Evolutionary conservation across 2,888 invertebrate species (phyloP).

Genomic region (Aplocera efformata): DNA sequence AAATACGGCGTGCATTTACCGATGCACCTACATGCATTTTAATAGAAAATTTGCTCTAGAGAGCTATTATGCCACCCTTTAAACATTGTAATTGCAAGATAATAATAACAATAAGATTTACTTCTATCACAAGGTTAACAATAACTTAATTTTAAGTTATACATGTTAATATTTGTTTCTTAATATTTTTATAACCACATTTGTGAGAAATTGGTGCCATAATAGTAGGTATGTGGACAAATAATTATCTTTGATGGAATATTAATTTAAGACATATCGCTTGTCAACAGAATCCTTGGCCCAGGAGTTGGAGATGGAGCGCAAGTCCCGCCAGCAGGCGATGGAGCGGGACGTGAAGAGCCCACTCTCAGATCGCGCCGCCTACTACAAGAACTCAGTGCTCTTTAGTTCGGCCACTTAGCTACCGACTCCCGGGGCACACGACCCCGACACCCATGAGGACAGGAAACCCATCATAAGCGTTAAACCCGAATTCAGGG

Average conservation of each 20-base stretch:
- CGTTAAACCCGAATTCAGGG: slow-evolving; percentile 78
- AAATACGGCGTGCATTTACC: too few relatives aligned
- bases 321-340: slow-evolving; percentile 90
- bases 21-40: too few relatives aligned
- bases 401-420: slow-evolving; percentile 93
- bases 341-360: slow-evolving; percentile 92
- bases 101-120: too few relatives aligned
- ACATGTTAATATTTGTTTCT: too few relatives aligned
- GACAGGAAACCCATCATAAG: slow-evolving; percentile 77
- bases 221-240: too few relatives aligned
- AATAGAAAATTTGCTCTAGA: too few relatives aligned
- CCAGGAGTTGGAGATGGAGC: slow-evolving; percentile 92
- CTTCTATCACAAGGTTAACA: too few relatives aligned
- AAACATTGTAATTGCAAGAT: too few relatives aligned
- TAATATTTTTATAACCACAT: too few relatives aligned
- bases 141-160: too few relatives aligned
- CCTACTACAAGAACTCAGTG: slow-evolving; percentile 94
- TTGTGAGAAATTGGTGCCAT: too few relatives aligned
- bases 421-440: slow-evolving; percentile 67
- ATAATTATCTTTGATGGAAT: not conserved
- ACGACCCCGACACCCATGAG: slow-evolving; percentile 62
- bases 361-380: slow-evolving; percentile 89
- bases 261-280: slow-evolving; percentile 6
- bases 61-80: too few relatives aligned
- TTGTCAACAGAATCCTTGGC: slow-evolving; percentile 89